Conservation (phyloP, 2,797 vertebrate genomes). For the Meriones psammophilus region DNA sequence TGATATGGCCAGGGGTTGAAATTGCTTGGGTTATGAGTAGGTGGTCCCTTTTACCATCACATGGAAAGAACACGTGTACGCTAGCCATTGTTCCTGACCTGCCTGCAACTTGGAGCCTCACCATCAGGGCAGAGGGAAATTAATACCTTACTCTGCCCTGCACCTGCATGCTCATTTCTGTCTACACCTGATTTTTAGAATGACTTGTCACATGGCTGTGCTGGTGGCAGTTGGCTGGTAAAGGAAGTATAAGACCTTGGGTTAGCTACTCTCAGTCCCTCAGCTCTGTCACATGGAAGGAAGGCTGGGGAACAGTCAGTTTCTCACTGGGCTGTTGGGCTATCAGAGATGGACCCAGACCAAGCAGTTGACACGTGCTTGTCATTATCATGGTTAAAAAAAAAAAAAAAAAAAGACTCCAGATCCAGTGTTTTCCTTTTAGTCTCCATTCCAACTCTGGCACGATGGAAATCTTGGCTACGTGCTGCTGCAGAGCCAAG, state of each 20-base stretch:
- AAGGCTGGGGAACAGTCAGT: rapidly evolving
- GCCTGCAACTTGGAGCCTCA: not conserved
- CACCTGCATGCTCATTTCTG: rapidly evolving
- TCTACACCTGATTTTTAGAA: not conserved
- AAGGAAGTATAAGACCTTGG: not conserved
- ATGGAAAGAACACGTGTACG: not conserved
- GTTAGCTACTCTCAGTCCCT: not conserved
- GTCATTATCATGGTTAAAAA: not conserved
- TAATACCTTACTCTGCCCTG: not conserved
- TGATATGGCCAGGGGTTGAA: not conserved
- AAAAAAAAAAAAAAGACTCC: not conserved
- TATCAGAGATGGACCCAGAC: not conserved
- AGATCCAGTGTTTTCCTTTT: not conserved
- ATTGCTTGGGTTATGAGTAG: rapidly evolving
- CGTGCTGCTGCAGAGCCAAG: not conserved
- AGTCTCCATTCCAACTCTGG: not conserved
- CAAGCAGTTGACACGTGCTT: not conserved
- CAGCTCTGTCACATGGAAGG: not conserved
- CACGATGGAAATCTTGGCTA: not conserved
- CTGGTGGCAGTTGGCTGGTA: not conserved
- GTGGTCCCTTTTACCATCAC: not conserved
- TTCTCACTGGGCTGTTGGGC: not conserved
- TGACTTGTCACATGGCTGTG: not conserved
- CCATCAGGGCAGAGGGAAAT: not conserved
- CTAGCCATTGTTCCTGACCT: not conserved